Base-by-base conservation (phyloP, 2,113 vertebrate genomes). In the Phocoena phocoena region DNA sequence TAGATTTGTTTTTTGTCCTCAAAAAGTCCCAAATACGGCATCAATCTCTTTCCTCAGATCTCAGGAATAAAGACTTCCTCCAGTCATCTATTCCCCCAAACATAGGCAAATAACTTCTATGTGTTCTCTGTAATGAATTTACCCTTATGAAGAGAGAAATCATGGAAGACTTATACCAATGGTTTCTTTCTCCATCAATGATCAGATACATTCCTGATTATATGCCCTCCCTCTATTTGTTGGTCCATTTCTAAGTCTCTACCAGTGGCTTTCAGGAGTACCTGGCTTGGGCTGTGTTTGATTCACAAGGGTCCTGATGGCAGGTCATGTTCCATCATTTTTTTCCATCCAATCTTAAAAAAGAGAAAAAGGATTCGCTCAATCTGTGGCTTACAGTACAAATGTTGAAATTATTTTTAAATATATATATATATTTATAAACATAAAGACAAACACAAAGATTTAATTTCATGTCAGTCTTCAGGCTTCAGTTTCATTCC, bases 401-500 rank as follows among this genome's bases (percentile, higher is more conserved):
- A 89, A 79, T 0, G 60, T 53, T 97, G 28, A 95, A 90, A 90
- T 83, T 74, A 85, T 53, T 23, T 73, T 23, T 58, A 67, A 67
- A 67, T 31, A 65, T 36, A 70, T 70, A 68, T 15, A 94, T 58
- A 44, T 60, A 77, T 36, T 85, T 79, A 76, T 68, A 96, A 74
- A 55, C 62, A 90, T 38, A 71, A 41, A 90, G 80, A 85, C 21
- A 87, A 91, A 95, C 76, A 74, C 26, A 88, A 88, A 89, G 38
- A 65, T 81, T 91, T 88, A 80, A 87, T 68, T 73, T 80, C 7
- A 63, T 71, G 68, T 84, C 47, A 77, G 25, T 68, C 21, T 96
- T 96, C 67, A 91, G 41, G 33, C 25, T 67, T 96, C 33, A 47
- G 44, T 88, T 95, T 85, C 41, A 96, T 96, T 83, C 17, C 21